Evolutionary conservation across 2,113 vertebrate genomes (phyloP).

Genomic region (Plecotus auritus): DNA sequence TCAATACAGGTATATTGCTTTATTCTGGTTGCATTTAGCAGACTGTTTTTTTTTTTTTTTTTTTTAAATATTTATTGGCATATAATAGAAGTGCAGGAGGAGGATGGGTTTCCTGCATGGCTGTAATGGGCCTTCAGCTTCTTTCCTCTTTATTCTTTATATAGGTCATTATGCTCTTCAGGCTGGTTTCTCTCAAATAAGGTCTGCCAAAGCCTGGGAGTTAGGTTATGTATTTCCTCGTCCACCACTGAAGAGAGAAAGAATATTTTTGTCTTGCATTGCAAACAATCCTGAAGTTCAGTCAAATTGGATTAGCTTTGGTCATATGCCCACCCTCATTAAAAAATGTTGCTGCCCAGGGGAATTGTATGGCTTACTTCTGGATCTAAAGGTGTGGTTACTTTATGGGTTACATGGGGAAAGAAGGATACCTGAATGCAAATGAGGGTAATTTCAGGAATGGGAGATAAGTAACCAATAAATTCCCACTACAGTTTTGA

Average conservation of each 20-base stretch:
- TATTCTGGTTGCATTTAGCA: not conserved
- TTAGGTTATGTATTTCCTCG: not conserved
- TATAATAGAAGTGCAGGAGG: not conserved
- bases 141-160: not conserved
- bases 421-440: not conserved
- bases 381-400: not conserved
- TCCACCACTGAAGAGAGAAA: not conserved
- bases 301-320: not conserved
- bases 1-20: not conserved
- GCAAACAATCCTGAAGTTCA: not conserved
- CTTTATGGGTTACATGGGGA: not conserved
- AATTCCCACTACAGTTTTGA: not conserved
- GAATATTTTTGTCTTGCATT: not conserved
- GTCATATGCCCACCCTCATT: not conserved
- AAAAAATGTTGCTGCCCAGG: not conserved
- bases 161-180: not conserved
- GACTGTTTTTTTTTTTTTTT: not conserved
- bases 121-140: not conserved
- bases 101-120: not conserved
- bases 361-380: not conserved
- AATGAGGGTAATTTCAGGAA: not conserved
- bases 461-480: not conserved
- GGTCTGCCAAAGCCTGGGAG: not conserved
- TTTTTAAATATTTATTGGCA: not conserved
- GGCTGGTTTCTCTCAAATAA: not conserved